Evolutionary conservation across 30 jellyfish, hydroid and myxozoan species (phyloP), one percentile per base, ranked within the genome.

Genomic region (Pelagia noctiluca): DNA sequence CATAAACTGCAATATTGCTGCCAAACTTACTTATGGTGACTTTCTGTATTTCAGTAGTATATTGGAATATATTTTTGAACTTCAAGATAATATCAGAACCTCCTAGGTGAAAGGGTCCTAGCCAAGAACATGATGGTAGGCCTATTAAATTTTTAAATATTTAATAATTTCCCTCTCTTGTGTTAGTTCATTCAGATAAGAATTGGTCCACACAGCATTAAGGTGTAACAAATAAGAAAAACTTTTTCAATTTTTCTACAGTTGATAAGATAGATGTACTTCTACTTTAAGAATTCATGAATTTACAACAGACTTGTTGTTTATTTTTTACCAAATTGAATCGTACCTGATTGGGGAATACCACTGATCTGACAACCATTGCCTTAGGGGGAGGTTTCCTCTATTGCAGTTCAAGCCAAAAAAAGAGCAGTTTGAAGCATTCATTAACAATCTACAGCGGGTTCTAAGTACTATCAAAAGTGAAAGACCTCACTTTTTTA

Each of bases 381-480:
- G 57, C 57, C 57, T 42, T 42, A 42, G 16, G 16, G 57, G 57
- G 57, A 5, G 57, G 57, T 42, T 42, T 42, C 5, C 19, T 80
- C 23, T 63, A 35, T 71, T 62, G 63, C 35, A 33, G 65, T 63
- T 76, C 76, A 0, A 66, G 50, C 84, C 63, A 80, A 62, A 46
- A 32, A 32, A 50, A 77, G 76, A 46, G 34, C 64, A 66, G 21
- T 67, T 3, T 80, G 76, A 63, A 33, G 37, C 28, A 25, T 47
- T 81, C 52, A 34, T 81, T 53, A 42, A 42, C 57, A 42, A 42
- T 42, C 12, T 42, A 42, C 57, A 42, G 57, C 57, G 16, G 57
- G 57, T 42, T 42, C 16, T 42, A 42, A 42, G 57, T 42, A 42
- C 57, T 42, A 42, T 42, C 16, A 42, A 16, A 42, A 42, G 16